Conservation (phyloP, 2,888 invertebrate species). For the Eutolmus rufibarbis region DNA sequence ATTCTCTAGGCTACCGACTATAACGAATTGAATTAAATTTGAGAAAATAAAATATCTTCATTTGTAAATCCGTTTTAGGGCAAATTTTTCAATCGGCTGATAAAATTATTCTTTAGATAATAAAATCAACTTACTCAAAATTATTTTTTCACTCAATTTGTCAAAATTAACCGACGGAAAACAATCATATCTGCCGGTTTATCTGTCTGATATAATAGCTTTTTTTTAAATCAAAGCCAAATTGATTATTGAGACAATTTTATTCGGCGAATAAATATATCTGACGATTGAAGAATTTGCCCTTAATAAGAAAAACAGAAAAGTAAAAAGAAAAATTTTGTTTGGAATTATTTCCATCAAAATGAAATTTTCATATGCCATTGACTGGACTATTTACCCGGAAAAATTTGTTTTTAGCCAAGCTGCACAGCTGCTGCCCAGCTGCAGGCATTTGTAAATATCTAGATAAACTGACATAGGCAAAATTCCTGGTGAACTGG, state of each 20-base stretch:
- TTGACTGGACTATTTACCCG: not conserved
- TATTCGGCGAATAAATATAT: too few relatives aligned
- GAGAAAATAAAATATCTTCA: not conserved
- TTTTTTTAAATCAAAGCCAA: too few relatives aligned
- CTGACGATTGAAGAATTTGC: too few relatives aligned
- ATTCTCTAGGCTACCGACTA: not conserved
- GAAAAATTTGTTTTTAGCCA: not conserved
- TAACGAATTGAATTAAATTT: not conserved
- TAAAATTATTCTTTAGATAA: too few relatives aligned
- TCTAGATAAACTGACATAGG: constrained; percentile 14
- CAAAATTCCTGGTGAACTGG: constrained; percentile 22
- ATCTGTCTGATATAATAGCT: too few relatives aligned
- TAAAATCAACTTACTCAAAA: too few relatives aligned
- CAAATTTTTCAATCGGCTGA: too few relatives aligned
- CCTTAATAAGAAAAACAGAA: not conserved
- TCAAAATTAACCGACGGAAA: too few relatives aligned
- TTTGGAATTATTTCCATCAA: not conserved
- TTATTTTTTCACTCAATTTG: too few relatives aligned
- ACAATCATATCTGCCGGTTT: too few relatives aligned
- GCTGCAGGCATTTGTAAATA: constrained; percentile 23
- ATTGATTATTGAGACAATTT: too few relatives aligned
- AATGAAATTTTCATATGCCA: not conserved
- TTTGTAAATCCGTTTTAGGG: not conserved
- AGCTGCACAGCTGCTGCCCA: not conserved
- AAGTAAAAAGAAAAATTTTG: not conserved